Conservation (phyloP, 1,140 invertebrate genomes). For the Vanessa atalanta region DNA sequence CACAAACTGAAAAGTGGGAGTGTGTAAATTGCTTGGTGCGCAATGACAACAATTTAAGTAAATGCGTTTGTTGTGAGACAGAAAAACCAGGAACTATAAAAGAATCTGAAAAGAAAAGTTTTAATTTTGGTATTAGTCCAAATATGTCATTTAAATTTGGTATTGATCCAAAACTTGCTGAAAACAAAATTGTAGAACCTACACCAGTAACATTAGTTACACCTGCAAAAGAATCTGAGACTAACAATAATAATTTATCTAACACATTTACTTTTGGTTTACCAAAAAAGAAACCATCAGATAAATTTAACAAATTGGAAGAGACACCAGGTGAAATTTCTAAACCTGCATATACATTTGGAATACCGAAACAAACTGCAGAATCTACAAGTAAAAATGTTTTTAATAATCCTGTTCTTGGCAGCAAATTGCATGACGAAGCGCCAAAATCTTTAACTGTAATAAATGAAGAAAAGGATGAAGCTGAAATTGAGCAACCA, state of each 20-base stretch:
- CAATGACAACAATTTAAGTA: constrained; percentile 81
- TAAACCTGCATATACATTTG: constrained; percentile 53
- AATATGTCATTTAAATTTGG: constrained; percentile 75
- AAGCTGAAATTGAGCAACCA: constrained; percentile 40
- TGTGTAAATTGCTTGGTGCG: constrained; percentile 85
- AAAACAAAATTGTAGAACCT: constrained; percentile 18
- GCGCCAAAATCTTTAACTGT: constrained; percentile 38
- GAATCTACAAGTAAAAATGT: constrained; percentile 21
- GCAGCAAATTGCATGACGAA: constrained; percentile 17
- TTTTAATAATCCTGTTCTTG: background rate
- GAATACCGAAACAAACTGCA: constrained; percentile 52
- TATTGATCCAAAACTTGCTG: constrained; percentile 57
- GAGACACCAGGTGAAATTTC: constrained; percentile 34
- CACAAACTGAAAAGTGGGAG: constrained; percentile 82
- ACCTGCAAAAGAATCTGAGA: constrained; percentile 48
- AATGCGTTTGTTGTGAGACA: constrained; percentile 87
- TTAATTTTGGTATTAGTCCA: constrained; percentile 53
- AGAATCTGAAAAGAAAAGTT: constrained; percentile 44
- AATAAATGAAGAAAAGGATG: constrained; percentile 51
- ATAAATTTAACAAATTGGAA: constrained; percentile 31
- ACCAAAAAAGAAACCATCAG: constrained; percentile 42
- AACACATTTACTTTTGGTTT: constrained; percentile 72
- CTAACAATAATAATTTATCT: constrained; percentile 60
- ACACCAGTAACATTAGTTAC: constrained; percentile 38
- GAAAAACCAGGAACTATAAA: constrained; percentile 80